Base-by-base conservation (phyloP, 2,113 vertebrate species). In the Galbula dea region DNA sequence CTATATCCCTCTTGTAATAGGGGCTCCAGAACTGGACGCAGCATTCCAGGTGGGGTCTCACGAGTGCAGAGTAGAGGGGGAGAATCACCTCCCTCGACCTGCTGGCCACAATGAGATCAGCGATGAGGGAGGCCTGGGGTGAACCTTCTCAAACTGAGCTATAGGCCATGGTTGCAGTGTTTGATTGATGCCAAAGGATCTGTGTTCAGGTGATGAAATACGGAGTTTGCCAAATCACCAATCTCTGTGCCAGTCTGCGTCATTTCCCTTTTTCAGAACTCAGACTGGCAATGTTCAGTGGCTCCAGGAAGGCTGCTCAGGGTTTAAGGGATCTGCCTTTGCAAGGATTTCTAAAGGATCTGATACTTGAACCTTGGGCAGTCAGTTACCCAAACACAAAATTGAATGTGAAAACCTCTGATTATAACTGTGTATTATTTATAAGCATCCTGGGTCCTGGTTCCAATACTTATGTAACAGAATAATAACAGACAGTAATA, bases 201-300 rank as follows among this genome's bases (percentile, higher is more conserved):
- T 75, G 24, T 39, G 71, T 83, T 74, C 43, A 58, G 43, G 16
- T 86, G 63, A 59, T 15, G 11, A 69, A 57, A 7, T 15, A 71
- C 7, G 54, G 29, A 1, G 1, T 55, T 74, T 67, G 15, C 39
- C 29, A 51, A 71, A 54, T 9, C 15, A 34, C 11, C 36, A 32
- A 12, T 24, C 57, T 3, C 37, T 67, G 12, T 18, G 12, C 26
- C 22, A 32, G 10, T 13, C 15, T 39, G 32, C 15, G 48, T 34
- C 1, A 22, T 75, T 90, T 84, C 13, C 18, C 4, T 9, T 77
- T 66, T 48, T 21, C 48, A 84, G 34, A 57, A 22, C 30, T 67
- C 48, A 39, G 21, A 18, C 19, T 68, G 15, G 9, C 2, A 6
- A 39, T 0, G 0, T 0, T 0, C 30, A 63, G 48, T 2, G 3